phyloP scores from a whole-genome alignment of 30 jellyfish, hydroid and myxozoan genomes.

The Hydractinia echinata region DNA sequence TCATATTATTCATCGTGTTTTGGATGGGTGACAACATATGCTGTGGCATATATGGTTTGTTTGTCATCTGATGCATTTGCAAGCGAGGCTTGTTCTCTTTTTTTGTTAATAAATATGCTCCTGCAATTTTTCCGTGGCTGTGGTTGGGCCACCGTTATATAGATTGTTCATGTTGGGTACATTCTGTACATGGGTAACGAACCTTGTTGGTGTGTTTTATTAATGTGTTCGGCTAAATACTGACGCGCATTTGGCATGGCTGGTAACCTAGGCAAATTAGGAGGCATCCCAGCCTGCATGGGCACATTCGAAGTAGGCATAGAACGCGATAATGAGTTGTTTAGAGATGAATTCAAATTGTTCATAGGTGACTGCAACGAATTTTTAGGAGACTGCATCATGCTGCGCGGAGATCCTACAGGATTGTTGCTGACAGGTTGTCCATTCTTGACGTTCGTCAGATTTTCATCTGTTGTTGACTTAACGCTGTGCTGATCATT shows the following conservation, averaged over 20 bases:
- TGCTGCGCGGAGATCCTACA: constrained; percentile 12
- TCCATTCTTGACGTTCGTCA: not conserved
- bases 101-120: constrained; percentile 13
- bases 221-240: constrained; percentile 9
- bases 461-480: not conserved
- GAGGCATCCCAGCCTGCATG: constrained; percentile 9
- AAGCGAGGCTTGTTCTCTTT: constrained; percentile 1
- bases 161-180: constrained; percentile 23
- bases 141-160: constrained; percentile 14
- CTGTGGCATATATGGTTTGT: not conserved
- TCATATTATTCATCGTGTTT: constrained; percentile 1
- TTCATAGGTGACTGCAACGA: constrained; percentile 20
- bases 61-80: constrained; percentile 23
- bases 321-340: not conserved
- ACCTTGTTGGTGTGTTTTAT: constrained; percentile 18
- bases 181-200: not conserved
- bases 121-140: constrained; percentile 17
- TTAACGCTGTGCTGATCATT: not conserved
- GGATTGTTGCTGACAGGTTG: not conserved
- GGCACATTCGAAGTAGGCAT: constrained; percentile 15
- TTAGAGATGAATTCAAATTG: not conserved
- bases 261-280: constrained; percentile 4
- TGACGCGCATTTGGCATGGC: constrained; percentile 22
- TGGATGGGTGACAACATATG: constrained; percentile 15
- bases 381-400: constrained; percentile 8